Base-by-base conservation (phyloP, 1,140 invertebrate species). In the Drosophila elegans region DNA sequence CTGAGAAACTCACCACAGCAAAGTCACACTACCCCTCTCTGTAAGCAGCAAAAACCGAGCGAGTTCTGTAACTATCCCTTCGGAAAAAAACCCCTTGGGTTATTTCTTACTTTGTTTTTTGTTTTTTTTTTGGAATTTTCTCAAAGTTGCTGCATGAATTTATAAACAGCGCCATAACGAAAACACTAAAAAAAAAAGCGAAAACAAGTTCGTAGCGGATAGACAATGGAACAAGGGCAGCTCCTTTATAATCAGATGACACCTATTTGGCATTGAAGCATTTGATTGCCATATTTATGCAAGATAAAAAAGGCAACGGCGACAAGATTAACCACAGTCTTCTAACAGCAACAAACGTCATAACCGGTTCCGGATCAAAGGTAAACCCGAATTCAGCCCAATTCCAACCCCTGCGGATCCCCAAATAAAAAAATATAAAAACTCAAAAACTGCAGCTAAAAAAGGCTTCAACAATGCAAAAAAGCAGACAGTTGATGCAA, bases 261-360 rank as follows among this genome's bases (percentile, higher is more conserved):
- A 88, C 82, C 83, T 85, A 71, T 72, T 85, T 85, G 74, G 76
- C 77, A 80, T 44, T 74, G 36, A 74, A 88, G 84, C 67, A 89
- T 84, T 89, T 88, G 84, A 88, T 89, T 89, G 84, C 80, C 84
- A 88, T 88, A 84, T 89, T 88, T 88, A 88, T 89, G 80, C 61
- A 57, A 84, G 84, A 89, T 89, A 88, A 88, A 84, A 71, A 84
- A 89, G 83, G 84, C 84, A 89, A 84, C 84, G 76, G 84, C 84
- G 84, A 84, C 84, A 88, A 88, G 84, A 88, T 88, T 88, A 88
- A 88, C 84, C 84, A 89, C 84, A 88, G 82, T 84, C 76, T 74
- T 73, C 84, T 74, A 88, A 88, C 80, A 88, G 76, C 59, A 54
- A 46, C 64, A 69, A 88, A 88, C 62, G 62, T 46, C 34, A 36